Evolutionary conservation across 2,113 vertebrate species (phyloP).

Genomic region (Tragelaphus buxtoni): DNA sequence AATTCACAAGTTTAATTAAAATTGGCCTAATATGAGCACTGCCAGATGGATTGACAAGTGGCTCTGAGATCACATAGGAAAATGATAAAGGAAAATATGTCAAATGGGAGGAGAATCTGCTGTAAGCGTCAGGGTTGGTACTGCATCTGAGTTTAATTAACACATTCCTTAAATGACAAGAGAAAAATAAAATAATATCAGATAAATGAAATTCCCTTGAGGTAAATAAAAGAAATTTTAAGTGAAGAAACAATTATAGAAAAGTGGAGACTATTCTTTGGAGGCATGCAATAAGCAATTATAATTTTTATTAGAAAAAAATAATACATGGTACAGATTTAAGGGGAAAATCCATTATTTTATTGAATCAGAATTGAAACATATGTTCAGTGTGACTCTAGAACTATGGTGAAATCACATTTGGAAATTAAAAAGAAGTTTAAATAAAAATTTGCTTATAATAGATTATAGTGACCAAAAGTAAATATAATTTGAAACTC

Average conservation of each 20-base stretch:
- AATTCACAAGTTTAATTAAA: conserved; percentile 20
- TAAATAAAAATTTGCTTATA: conserved; percentile 11
- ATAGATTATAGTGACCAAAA: background rate
- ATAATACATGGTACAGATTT: background rate
- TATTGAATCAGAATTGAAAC: conserved; percentile 21
- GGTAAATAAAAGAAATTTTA: conserved; percentile 28
- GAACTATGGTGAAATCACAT: conserved; percentile 21
- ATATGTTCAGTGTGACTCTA: background rate
- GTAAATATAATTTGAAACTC: conserved; percentile 24
- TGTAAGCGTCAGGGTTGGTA: background rate
- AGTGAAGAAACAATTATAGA: background rate
- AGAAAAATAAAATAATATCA: conserved; percentile 13
- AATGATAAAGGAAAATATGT: conserved; percentile 42
- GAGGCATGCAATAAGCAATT: conserved; percentile 11
- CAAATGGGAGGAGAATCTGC: conserved; percentile 14
- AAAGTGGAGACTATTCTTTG: background rate
- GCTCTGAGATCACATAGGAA: conserved; percentile 47
- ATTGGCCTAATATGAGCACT: conserved; percentile 48
- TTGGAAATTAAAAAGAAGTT: conserved; percentile 26
- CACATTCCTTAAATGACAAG: conserved; percentile 29
- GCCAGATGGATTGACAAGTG: conserved; percentile 54
- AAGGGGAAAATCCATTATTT: background rate
- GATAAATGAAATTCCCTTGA: conserved; percentile 24
- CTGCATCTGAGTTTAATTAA: conserved; percentile 42
- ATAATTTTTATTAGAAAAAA: conserved; percentile 17